Evolutionary conservation across 2,888 invertebrate genomes (phyloP), one percentile per base, ranked within the genome.

Genomic region (Dolomedes plantarius): DNA sequence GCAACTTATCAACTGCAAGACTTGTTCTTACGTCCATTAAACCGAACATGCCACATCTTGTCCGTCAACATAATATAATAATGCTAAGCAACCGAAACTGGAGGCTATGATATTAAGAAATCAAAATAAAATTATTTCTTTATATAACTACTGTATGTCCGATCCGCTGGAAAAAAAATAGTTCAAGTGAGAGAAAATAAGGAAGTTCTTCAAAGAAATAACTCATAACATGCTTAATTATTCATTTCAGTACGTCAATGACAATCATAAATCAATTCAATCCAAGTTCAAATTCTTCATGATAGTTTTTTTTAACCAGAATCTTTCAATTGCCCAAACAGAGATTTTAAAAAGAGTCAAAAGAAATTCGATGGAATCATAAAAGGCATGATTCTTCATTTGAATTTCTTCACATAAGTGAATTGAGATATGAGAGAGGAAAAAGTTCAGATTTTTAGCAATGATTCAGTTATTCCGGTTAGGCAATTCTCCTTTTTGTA

Each of bases 21-120:
- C 65, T 19, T 16, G 27, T 69, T 75, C 75, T 75, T 29, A 82
- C 81, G 82, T 83, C 82, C 82, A 83, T 68, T 31, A 32, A 62
- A 39, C 31, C 62, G 23, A 41, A 76, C 27, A 28, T 28, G 31
- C 65, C 31, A 77, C 32, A 32, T 31, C 56, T 68, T 46, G 36
- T 77, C 76, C 76, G 67, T 32, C 36, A 76, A 32, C 23, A 16
- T 2, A 16, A 11, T 23, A 23, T 16, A 56, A 0, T 23, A 56
- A 23, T 56, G 23, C 1, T 56, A 56, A n/a, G 3, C 7, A 56
- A 56, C 1, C 1, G 1, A 56, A 56, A 56, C 3, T 46, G 16
- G 11, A 46, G 46, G 16, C 16, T 6, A 56, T 56, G 16, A 56
- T 23, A 56, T 6, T 23, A 56, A n/a, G 23, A 7, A 56, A 56